Conservation (phyloP, 2,888 invertebrate genomes). For the Nomada fucata region DNA sequence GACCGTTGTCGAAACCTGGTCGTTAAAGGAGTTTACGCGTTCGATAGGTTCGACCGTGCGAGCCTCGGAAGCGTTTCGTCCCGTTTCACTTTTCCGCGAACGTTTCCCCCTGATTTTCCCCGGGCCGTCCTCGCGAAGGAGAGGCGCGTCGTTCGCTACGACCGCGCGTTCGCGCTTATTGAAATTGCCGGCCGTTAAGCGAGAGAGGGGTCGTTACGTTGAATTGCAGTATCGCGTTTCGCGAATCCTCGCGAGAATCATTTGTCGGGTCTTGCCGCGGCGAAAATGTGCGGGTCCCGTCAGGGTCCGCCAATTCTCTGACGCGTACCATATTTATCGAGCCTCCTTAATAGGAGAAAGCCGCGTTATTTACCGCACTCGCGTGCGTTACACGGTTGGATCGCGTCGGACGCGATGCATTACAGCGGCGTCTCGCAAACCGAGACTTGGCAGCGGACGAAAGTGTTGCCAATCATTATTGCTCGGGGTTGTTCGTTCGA, state of each 20-base stretch:
- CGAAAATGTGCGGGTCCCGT: neutral
- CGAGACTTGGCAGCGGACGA: constrained; percentile 17
- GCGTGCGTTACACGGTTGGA: constrained; percentile 19
- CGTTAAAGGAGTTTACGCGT: constrained; percentile 3
- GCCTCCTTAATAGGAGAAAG: constrained; percentile 34
- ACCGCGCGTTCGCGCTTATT: constrained; percentile 17
- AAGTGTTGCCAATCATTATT: neutral
- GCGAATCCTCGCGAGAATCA: constrained; percentile 47
- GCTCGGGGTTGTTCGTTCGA: too few species aligned
- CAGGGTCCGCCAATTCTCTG: neutral
- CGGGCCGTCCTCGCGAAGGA: neutral
- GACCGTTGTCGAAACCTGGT: constrained; percentile 24
- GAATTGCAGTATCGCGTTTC: constrained; percentile 27
- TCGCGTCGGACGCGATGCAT: constrained; percentile 29
- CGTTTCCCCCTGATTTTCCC: neutral
- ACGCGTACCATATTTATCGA: constrained; percentile 54
- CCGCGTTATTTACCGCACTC: constrained; percentile 44
- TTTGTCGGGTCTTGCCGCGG: constrained; percentile 38
- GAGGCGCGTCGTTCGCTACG: neutral
- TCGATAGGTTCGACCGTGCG: neutral
- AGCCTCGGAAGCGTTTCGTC: neutral
- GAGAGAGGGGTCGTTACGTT: constrained; percentile 13
- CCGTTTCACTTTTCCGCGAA: neutral
- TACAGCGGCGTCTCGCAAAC: constrained; percentile 31
- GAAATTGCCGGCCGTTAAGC: constrained; percentile 7